phyloP scores from a whole-genome alignment of 2,888 invertebrate species.

The Zelleria hepariella region DNA sequence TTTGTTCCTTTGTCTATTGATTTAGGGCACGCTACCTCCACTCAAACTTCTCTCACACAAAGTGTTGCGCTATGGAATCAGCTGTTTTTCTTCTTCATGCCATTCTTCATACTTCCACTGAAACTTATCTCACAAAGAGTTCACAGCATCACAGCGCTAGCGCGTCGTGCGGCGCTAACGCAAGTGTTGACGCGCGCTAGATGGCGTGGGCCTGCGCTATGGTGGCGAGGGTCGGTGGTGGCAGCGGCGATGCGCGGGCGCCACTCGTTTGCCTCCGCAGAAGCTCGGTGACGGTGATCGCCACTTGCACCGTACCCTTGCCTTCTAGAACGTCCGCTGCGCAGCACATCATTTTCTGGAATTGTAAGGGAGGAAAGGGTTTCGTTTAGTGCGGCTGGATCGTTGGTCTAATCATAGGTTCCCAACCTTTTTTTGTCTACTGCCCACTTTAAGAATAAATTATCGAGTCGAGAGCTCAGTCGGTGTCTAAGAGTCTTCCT shows the following conservation, averaged over 20 bases:
- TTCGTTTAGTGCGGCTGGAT: not conserved
- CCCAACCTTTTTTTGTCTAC: too few relatives aligned
- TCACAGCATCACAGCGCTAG: constrained; percentile 34
- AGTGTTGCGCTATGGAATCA: too few relatives aligned
- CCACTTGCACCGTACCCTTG: constrained; percentile 88
- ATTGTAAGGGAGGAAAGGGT: not conserved
- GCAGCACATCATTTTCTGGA: constrained; percentile 90
- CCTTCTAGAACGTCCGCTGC: constrained; percentile 94
- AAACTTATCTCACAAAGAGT: not conserved
- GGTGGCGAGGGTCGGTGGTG: constrained; percentile 18
- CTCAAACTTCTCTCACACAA: too few relatives aligned
- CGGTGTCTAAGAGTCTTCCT: too few relatives aligned
- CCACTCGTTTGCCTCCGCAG: constrained; percentile 69
- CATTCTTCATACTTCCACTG: not conserved
- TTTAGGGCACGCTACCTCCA: too few relatives aligned
- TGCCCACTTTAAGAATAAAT: too few relatives aligned
- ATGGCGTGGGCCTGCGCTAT: constrained; percentile 22
- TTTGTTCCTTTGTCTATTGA: too few relatives aligned
- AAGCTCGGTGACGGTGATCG: constrained; percentile 89
- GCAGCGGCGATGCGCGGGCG: constrained; percentile 25
- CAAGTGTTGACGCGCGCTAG: constrained; percentile 21
- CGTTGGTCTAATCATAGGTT: too few relatives aligned
- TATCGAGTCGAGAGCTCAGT: too few relatives aligned
- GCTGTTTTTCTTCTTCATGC: too few relatives aligned
- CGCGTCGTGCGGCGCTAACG: constrained; percentile 52